Evolutionary conservation across 2,113 vertebrate species (phyloP).

Genomic region (Setophaga coronata): DNA sequence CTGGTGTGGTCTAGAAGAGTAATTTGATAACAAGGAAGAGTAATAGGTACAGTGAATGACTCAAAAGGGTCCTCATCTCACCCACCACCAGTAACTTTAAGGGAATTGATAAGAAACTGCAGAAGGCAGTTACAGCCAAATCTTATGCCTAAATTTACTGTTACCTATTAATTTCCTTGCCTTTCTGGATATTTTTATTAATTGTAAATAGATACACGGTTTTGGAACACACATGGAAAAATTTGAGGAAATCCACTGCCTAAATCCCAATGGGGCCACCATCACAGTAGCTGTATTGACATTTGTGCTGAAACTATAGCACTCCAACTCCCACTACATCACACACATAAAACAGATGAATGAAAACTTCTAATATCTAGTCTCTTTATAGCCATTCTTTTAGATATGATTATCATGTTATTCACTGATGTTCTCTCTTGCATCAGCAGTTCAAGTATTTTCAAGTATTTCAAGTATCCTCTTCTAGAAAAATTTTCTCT

Average conservation of each 20-base stretch:
- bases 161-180: neutral
- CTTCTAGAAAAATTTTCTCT: neutral
- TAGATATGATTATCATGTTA: neutral
- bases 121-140: neutral
- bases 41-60: neutral
- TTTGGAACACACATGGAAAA: neutral
- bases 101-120: neutral
- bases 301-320: neutral
- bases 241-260: neutral
- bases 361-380: neutral
- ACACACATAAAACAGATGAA: neutral
- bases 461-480: neutral
- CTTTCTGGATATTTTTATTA: neutral
- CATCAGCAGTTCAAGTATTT: neutral
- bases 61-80: neutral
- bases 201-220: neutral
- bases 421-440: neutral
- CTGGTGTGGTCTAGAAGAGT: neutral
- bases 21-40: neutral
- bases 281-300: neutral
- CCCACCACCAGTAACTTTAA: neutral
- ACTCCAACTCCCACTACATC: neutral
- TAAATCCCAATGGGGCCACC: neutral
- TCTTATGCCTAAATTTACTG: neutral
- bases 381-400: neutral